phyloP scores from a whole-genome alignment of 1,140 invertebrate genomes.

The Neodiprion lecontei region DNA sequence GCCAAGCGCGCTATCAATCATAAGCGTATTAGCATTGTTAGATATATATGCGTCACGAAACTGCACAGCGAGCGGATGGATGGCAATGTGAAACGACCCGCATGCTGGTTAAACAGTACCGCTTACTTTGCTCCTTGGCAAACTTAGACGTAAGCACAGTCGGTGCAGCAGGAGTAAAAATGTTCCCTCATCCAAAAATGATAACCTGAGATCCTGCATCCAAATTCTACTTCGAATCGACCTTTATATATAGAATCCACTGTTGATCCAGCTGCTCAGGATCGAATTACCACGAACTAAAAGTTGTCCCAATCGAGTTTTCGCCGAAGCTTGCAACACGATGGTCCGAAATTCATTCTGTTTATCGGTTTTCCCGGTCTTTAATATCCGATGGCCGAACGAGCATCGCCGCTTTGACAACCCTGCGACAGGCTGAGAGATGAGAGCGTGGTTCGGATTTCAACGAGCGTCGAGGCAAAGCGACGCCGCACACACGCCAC shows the following conservation, averaged over 20 bases:
- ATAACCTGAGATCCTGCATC: no score
- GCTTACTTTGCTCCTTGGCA: no score
- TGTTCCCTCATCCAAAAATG: no score
- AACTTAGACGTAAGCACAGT: no score
- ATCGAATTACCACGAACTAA: not conserved
- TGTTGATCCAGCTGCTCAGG: not conserved
- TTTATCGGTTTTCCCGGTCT: not conserved
- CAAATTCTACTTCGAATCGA: no score
- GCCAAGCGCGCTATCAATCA: conserved; percentile 8
- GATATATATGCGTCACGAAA: not conserved
- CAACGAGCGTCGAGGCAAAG: not conserved
- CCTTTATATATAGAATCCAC: no score
- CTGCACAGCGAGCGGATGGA: no score
- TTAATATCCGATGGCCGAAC: not conserved
- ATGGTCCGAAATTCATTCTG: not conserved
- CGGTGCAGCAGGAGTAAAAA: no score
- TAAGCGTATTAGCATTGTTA: conserved; percentile 13
- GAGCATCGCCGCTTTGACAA: not conserved
- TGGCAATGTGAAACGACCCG: no score
- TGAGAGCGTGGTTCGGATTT: not conserved
- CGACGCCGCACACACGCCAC: not conserved
- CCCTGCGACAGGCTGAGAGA: not conserved
- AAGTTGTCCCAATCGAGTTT: conserved; percentile 2
- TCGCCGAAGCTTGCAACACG: not conserved
- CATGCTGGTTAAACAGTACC: no score